Conservation (phyloP, 2,797 vertebrate genomes). For the Nyctibius grandis region DNA sequence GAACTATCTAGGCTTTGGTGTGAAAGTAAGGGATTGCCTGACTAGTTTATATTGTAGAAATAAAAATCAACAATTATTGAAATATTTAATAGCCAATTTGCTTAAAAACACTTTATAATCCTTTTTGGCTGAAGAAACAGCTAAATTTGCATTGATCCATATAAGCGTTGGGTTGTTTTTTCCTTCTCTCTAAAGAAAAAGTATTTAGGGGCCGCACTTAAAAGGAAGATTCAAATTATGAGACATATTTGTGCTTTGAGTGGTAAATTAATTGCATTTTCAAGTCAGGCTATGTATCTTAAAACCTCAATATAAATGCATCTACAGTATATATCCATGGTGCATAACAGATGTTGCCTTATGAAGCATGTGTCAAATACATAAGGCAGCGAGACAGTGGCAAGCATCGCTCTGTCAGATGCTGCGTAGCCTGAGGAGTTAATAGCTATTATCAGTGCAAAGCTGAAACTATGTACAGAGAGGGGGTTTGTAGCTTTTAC, state of each 20-base stretch:
- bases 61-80: not conserved
- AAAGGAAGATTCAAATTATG: not conserved
- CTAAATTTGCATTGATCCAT: not conserved
- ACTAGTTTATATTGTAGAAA: not conserved
- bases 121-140: not conserved
- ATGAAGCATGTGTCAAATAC: not conserved
- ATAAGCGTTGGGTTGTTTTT: accelerated
- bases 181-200: not conserved
- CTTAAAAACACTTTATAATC: not conserved
- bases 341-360: not conserved
- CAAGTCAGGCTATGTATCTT: not conserved
- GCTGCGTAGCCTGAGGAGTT: not conserved
- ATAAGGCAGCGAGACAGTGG: not conserved
- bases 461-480: not conserved
- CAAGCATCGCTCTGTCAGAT: not conserved
- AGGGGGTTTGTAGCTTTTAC: not conserved
- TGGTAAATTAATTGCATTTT: not conserved
- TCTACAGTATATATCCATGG: not conserved
- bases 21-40: not conserved
- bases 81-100: not conserved
- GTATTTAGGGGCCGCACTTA: not conserved
- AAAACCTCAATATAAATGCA: not conserved
- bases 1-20: not conserved
- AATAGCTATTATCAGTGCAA: not conserved
- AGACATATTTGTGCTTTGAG: not conserved